Evolutionary conservation across 2,113 vertebrate genomes (phyloP).

Genomic region (Oreochromis aureus): DNA sequence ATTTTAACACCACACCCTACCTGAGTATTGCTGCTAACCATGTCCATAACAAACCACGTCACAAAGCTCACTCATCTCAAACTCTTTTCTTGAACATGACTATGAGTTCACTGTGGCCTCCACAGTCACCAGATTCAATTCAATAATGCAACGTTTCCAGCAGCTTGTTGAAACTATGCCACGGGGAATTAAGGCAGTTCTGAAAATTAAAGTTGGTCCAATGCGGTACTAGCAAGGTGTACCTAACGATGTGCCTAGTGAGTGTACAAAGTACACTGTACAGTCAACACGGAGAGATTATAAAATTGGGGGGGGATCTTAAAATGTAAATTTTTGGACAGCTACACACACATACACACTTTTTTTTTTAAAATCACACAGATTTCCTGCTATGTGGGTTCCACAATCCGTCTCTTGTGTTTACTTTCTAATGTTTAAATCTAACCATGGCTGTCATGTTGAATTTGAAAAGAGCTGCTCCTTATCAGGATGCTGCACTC

Average conservation of each 20-base stretch:
- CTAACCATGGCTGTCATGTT: slow-evolving; percentile 37
- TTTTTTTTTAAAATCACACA: not conserved
- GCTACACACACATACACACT: not conserved
- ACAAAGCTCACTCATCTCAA: not conserved
- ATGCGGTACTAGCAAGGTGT: rapidly evolving
- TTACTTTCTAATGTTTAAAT: slow-evolving; percentile 29
- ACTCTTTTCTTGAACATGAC: not conserved
- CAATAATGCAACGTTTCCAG: not conserved
- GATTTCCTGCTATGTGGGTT: not conserved
- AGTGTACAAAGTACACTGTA: not conserved
- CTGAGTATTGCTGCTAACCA: not conserved
- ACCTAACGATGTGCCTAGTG: not conserved
- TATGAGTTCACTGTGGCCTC: rapidly evolving
- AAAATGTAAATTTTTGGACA: not conserved
- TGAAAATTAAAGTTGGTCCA: not conserved
- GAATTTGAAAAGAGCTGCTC: slow-evolving; percentile 30
- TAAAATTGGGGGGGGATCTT: not conserved
- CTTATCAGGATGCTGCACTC: slow-evolving; percentile 25
- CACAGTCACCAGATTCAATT: not conserved
- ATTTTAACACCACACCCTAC: not conserved
- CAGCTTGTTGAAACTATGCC: not conserved
- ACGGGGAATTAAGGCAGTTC: not conserved
- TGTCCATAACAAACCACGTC: not conserved
- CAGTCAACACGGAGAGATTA: not conserved
- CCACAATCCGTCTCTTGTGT: not conserved